phyloP scores from a whole-genome alignment of 1,140 invertebrate species.

The Trachymyrmex septentrionalis region DNA sequence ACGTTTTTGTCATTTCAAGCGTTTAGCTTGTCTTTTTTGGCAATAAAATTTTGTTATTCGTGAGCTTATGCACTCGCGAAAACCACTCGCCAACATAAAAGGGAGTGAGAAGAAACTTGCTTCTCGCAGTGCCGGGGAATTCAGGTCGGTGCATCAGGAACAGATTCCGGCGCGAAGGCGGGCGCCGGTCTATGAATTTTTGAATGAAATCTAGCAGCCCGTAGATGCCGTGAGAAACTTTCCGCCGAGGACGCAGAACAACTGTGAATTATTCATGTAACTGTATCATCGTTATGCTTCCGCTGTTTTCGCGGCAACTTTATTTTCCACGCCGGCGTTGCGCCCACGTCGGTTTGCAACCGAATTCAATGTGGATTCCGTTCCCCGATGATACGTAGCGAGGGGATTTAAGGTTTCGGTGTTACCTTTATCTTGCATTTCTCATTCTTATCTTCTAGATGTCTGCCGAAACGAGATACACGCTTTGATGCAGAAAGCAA shows the following conservation, averaged over 20 bases:
- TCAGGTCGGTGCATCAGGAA: slow-evolving; percentile 58
- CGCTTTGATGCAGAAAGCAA: slow-evolving; percentile 24
- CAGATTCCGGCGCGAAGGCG: slow-evolving; percentile 42
- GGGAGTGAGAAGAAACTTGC: slow-evolving; percentile 23
- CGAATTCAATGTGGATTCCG: slow-evolving; percentile 80
- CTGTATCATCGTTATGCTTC: slow-evolving; percentile 80
- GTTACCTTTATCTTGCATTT: slow-evolving; percentile 18
- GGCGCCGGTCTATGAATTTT: slow-evolving; percentile 72
- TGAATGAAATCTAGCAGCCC: slow-evolving; percentile 60
- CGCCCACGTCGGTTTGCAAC: slow-evolving; percentile 65
- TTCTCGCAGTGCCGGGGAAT: slow-evolving; percentile 30
- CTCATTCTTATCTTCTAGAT: slow-evolving; percentile 3
- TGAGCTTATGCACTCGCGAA: slow-evolving; percentile 45
- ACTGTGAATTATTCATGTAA: slow-evolving; percentile 82
- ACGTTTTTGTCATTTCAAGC: background rate
- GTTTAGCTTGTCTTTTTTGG: background rate
- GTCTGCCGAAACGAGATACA: slow-evolving; percentile 39
- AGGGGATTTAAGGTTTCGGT: slow-evolving; percentile 65
- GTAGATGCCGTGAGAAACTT: slow-evolving; percentile 51
- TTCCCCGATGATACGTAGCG: slow-evolving; percentile 69
- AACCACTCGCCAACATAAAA: slow-evolving; percentile 36
- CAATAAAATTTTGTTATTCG: slow-evolving; percentile 45
- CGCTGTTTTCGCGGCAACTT: slow-evolving; percentile 73
- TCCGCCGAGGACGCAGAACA: slow-evolving; percentile 68
- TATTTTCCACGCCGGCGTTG: slow-evolving; percentile 68